Evolutionary conservation across 2,113 vertebrate species (phyloP), one percentile per base, ranked within the genome.

Genomic region (Nothocercus julius): DNA sequence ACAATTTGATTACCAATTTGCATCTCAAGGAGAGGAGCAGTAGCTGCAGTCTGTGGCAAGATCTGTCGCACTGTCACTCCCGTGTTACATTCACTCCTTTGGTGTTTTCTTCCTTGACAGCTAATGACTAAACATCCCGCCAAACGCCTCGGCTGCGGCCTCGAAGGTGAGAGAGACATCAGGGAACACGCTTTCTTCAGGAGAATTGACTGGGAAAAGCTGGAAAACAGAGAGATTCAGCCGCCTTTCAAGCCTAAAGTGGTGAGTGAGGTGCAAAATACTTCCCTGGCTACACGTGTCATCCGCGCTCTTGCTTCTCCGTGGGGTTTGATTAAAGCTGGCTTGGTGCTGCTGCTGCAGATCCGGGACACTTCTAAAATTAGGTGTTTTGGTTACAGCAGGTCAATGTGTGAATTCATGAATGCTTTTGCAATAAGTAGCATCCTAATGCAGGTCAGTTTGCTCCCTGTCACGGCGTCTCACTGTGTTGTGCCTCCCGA

Each of bases 201-300:
- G 95, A 98, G 99, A 82, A 99, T 99, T 49, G 99, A 99, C 98
- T 99, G 99, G 99, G 99, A 99, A 0, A 99, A 99, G 44, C 97
- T 99, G 96, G 98, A 98, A 85, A 99, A 97, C 98, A 97, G 98
- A 74, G 99, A 99, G 97, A 99, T 99, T 93, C 99, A 99, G 95
- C 99, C 99, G 2, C 99, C 99, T 0, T 99, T 99, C 97, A 99
- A 99, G 94, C 99, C 99, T 45, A 99, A 99, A 99, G 98, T 99
- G 98, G 99, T 99, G 97, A 99, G 99, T 98, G n/a, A 64, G 11
- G 2, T 19, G 82, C 49, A 61, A 40, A 40, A 20, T 14, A 7
- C 76, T 45, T 44, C 83, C 54, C 42, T 62, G 5, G 0, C 7
- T 4, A 4, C 4, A 5, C 4, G 22, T 14, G 30, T 20, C 22